Evolutionary conservation across 1,140 invertebrate genomes (phyloP).

Genomic region (Drosophila parabipectinata): DNA sequence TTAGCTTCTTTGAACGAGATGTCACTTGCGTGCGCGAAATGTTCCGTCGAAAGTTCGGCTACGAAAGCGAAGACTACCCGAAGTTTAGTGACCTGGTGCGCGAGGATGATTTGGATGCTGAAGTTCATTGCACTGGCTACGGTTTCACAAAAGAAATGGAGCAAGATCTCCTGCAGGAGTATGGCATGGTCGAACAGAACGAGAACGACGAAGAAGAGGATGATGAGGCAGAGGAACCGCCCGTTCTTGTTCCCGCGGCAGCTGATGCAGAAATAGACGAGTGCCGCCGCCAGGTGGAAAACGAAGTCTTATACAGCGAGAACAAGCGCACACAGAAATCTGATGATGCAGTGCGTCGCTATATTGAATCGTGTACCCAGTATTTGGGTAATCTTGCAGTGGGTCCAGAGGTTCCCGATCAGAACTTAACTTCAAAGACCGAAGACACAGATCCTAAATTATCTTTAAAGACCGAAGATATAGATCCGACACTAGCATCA

Average conservation of each 20-base stretch:
- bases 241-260: slow-evolving; percentile 54
- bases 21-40: slow-evolving; percentile 96
- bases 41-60: slow-evolving; percentile 95
- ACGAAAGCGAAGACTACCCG: slow-evolving; percentile 95
- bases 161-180: slow-evolving; percentile 87
- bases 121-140: slow-evolving; percentile 95
- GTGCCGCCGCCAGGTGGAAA: slow-evolving; percentile 85
- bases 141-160: slow-evolving; percentile 95
- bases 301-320: slow-evolving; percentile 83
- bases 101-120: slow-evolving; percentile 93
- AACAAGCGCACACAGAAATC: slow-evolving; percentile 56
- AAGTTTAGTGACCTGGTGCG: slow-evolving; percentile 94
- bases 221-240: slow-evolving; percentile 44
- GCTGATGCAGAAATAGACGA: slow-evolving; percentile 85
- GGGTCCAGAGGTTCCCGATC: slow-evolving; percentile 54
- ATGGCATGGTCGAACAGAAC: slow-evolving; percentile 76
- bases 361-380: slow-evolving; percentile 80
- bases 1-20: slow-evolving; percentile 96
- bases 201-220: slow-evolving; percentile 53
- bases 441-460: neutral
- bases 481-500: slow-evolving; percentile 7
- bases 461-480: neutral
- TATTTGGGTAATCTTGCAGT: slow-evolving; percentile 73
- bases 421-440: slow-evolving; percentile 13
- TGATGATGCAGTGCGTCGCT: slow-evolving; percentile 77